phyloP scores from a whole-genome alignment of 2,113 vertebrate genomes.

The Erythrolamprus reginae region DNA sequence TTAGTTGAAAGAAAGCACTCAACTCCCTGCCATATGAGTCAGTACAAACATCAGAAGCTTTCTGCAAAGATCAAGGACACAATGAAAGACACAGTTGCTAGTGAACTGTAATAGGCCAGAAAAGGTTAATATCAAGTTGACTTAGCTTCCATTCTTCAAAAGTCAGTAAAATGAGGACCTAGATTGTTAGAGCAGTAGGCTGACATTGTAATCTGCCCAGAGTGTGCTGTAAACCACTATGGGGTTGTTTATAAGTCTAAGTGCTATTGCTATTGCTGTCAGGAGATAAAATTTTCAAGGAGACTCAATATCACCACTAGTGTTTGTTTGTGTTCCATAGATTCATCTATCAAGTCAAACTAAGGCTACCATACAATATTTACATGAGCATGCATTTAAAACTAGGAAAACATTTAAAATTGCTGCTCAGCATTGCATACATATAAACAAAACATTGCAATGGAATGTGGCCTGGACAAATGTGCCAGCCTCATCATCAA shows the following conservation, averaged over 20 bases:
- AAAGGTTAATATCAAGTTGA: neutral
- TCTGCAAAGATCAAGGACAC: neutral
- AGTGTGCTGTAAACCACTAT: neutral
- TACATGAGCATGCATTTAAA: neutral
- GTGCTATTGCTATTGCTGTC: neutral
- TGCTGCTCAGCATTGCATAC: neutral
- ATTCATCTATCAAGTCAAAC: neutral
- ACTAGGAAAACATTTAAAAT: neutral
- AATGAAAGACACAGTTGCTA: neutral
- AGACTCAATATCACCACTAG: neutral
- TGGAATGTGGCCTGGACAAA: neutral
- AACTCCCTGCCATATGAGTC: neutral
- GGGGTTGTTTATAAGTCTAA: neutral
- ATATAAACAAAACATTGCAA: neutral
- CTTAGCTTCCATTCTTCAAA: neutral
- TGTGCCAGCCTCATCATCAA: neutral
- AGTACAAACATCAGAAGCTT: neutral
- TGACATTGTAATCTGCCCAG: neutral
- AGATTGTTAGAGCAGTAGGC: neutral
- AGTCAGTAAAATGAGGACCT: neutral
- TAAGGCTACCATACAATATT: neutral
- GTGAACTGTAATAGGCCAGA: neutral
- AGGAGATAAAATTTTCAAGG: neutral
- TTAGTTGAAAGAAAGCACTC: neutral
- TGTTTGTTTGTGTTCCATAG: neutral